Conservation (phyloP, 2,888 invertebrate genomes). For the Lasioglossum oenotherae region DNA sequence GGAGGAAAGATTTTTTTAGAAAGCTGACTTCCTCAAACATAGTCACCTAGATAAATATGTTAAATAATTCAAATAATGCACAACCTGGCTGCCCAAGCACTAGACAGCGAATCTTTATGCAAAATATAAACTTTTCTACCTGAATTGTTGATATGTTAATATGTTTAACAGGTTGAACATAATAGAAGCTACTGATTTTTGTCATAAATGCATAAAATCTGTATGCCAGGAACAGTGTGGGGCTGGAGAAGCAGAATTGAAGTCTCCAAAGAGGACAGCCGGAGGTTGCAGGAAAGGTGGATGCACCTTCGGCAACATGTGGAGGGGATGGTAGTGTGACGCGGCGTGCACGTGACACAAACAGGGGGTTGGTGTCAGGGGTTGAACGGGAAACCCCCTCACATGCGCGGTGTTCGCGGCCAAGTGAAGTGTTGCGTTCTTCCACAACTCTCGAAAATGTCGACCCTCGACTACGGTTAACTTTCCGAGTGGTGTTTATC, state of each 20-base stretch:
- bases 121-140: too few relatives aligned
- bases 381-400: slow-evolving; percentile 73
- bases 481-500: slow-evolving; percentile 14
- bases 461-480: slow-evolving; percentile 66
- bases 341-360: slow-evolving; percentile 80
- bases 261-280: slow-evolving; percentile 20
- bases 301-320: slow-evolving; percentile 53
- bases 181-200: too few relatives aligned
- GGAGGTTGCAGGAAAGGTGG: slow-evolving; percentile 41
- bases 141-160: too few relatives aligned
- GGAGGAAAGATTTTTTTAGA: not conserved
- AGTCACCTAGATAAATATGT: too few relatives aligned
- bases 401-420: slow-evolving; percentile 79
- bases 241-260: not conserved
- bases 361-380: slow-evolving; percentile 70
- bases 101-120: too few relatives aligned
- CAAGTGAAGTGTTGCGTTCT: slow-evolving; percentile 73
- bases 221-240: too few relatives aligned
- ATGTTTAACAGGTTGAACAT: too few relatives aligned
- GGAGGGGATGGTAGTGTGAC: slow-evolving; percentile 65
- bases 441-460: slow-evolving; percentile 67
- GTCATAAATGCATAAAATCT: too few relatives aligned
- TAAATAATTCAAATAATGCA: too few relatives aligned
- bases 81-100: too few relatives aligned
- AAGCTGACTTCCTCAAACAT: not conserved